Conservation (phyloP, 2,113 vertebrate genomes). For the Triplophysa siluroides region DNA sequence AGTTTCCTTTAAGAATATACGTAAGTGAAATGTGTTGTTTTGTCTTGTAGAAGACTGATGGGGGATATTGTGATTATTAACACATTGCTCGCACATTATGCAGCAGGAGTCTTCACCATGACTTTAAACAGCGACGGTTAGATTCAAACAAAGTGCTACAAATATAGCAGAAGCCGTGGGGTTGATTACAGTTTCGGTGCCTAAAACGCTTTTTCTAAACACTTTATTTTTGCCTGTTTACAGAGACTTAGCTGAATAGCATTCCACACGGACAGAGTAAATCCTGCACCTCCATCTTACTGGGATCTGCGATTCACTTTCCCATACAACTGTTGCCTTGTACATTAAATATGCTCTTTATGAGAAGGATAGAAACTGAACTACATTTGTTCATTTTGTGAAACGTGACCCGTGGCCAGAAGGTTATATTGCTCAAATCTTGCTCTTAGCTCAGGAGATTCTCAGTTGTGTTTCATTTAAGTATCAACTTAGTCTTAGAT, state of each 20-base stretch:
- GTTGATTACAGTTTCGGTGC: slow-evolving; percentile 22
- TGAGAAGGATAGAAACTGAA: too few relatives aligned
- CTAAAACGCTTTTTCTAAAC: slow-evolving; percentile 35
- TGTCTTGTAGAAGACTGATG: slow-evolving; percentile 31
- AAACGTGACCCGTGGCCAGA: too few relatives aligned
- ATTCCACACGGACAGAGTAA: slow-evolving; percentile 21
- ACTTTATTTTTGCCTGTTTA: slow-evolving; percentile 54
- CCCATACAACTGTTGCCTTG: too few relatives aligned
- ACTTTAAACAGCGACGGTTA: slow-evolving; percentile 54
- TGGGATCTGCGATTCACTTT: too few relatives aligned
- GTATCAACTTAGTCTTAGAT: too few relatives aligned
- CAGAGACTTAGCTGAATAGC: slow-evolving; percentile 2
- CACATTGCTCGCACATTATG: slow-evolving; percentile 60
- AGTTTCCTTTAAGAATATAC: too few relatives aligned
- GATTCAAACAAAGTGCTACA: slow-evolving; percentile 54
- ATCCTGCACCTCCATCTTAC: background rate
- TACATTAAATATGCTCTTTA: too few relatives aligned
- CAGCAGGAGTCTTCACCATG: slow-evolving; percentile 41
- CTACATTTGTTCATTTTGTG: too few relatives aligned
- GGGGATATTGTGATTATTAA: slow-evolving; percentile 55
- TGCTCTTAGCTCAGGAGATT: too few relatives aligned
- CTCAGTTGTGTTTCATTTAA: too few relatives aligned
- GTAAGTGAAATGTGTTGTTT: too few relatives aligned
- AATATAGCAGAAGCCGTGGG: slow-evolving; percentile 44
- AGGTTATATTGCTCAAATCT: too few relatives aligned